Percentiles rank a stretch among this genome's conserved stretches.
Evolutionary conservation across 2,797 vertebrate species (phyloP).

Genomic region (Fundulus diaphanus): DNA sequence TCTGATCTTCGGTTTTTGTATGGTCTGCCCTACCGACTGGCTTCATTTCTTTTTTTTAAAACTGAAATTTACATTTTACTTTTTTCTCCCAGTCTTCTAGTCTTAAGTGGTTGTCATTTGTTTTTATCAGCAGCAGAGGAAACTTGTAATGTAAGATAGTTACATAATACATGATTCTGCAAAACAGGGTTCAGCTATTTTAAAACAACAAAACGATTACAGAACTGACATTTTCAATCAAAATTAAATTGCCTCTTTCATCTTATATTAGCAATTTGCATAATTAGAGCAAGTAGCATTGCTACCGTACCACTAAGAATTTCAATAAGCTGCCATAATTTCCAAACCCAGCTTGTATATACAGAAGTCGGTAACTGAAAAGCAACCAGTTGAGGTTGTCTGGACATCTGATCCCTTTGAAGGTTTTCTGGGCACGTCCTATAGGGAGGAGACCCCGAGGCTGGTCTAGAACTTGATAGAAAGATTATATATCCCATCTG

Average conservation of each 20-base stretch:
- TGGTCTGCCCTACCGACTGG: background rate
- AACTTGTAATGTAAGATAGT: too few species aligned
- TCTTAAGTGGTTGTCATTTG: background rate
- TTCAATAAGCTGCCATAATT: background rate
- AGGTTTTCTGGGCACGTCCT: too few species aligned
- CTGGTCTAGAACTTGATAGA: background rate
- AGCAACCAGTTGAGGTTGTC: background rate
- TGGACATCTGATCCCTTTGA: background rate
- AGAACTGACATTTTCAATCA: slow-evolving; percentile 1
- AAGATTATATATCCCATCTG: background rate
- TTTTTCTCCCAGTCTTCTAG: background rate
- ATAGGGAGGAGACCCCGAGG: background rate
- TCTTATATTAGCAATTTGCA: background rate
- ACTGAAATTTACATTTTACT: background rate
- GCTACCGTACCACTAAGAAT: background rate
- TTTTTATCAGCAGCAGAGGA: background rate
- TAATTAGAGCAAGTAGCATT: too few species aligned
- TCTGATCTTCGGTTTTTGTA: background rate
- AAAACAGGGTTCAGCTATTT: background rate
- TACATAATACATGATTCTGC: background rate
- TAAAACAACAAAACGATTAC: background rate
- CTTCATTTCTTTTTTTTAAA: background rate
- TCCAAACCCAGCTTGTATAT: background rate
- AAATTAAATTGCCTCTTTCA: background rate
- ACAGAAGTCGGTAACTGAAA: too few species aligned